Conservation (phyloP, 2,797 vertebrate species). For the Tachyglossus aculeatus region DNA sequence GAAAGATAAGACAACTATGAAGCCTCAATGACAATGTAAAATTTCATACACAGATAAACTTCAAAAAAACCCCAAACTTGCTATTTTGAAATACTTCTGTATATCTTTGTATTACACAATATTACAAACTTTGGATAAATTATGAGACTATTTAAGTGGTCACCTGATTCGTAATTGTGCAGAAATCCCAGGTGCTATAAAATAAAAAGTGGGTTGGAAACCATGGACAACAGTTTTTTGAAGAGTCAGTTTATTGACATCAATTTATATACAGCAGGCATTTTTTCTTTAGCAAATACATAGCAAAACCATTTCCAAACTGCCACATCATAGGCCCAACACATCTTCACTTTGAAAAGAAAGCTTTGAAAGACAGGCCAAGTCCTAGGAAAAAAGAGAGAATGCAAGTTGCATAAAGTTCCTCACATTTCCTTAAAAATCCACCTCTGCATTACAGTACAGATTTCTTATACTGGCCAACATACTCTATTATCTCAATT, state of each 20-base stretch:
- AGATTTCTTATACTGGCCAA: neutral
- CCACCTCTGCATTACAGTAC: neutral
- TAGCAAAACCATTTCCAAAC: neutral
- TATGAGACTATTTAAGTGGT: no score
- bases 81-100: neutral
- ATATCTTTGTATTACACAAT: neutral
- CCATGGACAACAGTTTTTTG: neutral
- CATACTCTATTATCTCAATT: neutral
- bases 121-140: no score
- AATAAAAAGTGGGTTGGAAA: neutral
- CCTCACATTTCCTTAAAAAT: conserved; percentile 1
- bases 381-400: conserved; percentile 56
- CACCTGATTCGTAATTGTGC: accelerated
- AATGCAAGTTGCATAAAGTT: conserved; percentile 6
- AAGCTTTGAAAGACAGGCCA: conserved; percentile 1
- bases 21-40: neutral
- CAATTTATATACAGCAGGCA: conserved; percentile 22
- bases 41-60: neutral
- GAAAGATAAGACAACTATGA: neutral
- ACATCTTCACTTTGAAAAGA: conserved; percentile 18
- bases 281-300: neutral
- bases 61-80: neutral
- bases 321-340: neutral
- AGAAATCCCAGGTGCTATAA: neutral
- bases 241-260: conserved; percentile 66